A percentile compares a stretch with the other conserved stretches of the same genome.
phyloP scores from a whole-genome alignment of 2,113 vertebrate species.

The Peromyscus polionotus region DNA sequence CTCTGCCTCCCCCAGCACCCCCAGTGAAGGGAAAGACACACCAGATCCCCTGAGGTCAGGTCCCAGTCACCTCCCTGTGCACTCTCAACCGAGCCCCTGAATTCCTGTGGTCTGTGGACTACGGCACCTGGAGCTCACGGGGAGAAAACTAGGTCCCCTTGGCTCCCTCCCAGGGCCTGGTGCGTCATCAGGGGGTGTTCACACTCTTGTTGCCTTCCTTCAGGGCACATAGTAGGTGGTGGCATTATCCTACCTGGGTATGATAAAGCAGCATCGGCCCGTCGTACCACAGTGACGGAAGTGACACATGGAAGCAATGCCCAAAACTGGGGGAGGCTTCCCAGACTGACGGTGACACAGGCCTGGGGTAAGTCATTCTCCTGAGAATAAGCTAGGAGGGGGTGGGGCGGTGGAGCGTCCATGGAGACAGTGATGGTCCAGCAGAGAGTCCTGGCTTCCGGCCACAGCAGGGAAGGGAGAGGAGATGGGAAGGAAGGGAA shows the following conservation, averaged over 20 bases:
- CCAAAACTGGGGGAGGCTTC: background rate
- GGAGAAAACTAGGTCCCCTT: background rate
- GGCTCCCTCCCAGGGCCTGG: background rate
- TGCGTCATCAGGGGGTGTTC: fast-evolving
- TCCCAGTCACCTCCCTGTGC: background rate
- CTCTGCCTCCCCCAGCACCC: background rate
- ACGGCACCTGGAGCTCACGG: background rate
- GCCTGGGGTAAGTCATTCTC: background rate
- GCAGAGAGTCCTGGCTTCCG: background rate
- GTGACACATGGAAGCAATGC: background rate
- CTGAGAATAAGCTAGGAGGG: background rate
- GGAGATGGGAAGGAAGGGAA: background rate
- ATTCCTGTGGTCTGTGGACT: background rate
- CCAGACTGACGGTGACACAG: background rate
- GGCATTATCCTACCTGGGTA: background rate
- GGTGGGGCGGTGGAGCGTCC: background rate
- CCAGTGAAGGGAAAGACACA: background rate
- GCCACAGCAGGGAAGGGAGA: background rate
- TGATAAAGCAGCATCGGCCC: background rate
- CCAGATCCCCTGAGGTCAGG: background rate
- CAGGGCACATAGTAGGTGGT: fast-evolving
- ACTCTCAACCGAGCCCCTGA: fast-evolving
- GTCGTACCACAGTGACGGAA: background rate
- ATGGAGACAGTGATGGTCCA: background rate
- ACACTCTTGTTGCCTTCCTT: background rate